phyloP scores from a whole-genome alignment of 2,888 invertebrate species.

The Aelia acuminata region DNA sequence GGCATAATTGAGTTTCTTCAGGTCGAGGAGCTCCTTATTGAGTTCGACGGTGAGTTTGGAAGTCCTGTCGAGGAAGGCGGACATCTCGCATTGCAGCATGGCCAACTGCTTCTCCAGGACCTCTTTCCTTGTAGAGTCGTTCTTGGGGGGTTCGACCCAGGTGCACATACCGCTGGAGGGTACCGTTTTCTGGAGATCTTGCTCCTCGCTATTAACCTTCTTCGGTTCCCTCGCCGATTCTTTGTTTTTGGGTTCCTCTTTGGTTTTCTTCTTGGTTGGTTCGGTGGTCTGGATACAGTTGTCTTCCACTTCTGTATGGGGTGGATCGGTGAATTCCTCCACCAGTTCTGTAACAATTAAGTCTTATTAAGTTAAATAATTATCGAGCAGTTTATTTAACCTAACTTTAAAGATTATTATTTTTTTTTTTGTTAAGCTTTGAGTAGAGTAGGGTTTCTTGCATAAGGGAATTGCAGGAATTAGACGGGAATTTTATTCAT shows the following conservation, averaged over 20 bases:
- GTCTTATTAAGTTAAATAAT: neutral
- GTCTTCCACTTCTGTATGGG: neutral
- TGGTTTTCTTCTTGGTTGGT: neutral
- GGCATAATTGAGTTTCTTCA: constrained; percentile 64
- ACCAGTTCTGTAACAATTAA: constrained; percentile 42
- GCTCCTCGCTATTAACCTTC: constrained; percentile 18
- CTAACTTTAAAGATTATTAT: too few species aligned
- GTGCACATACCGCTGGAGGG: neutral
- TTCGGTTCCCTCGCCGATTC: neutral
- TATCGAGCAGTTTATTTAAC: neutral
- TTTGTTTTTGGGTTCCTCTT: neutral
- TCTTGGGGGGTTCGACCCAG: neutral
- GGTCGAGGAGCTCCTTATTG: constrained; percentile 61
- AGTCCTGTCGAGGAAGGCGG: constrained; percentile 58
- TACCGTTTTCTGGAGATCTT: neutral
- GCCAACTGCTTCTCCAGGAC: constrained; percentile 60
- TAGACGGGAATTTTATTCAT: too few species aligned
- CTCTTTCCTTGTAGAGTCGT: constrained; percentile 58
- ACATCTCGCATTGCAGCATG: constrained; percentile 63
- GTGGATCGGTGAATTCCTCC: constrained; percentile 58
- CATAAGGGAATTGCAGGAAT: too few species aligned
- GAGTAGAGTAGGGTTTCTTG: too few species aligned
- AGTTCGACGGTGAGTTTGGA: constrained; percentile 60
- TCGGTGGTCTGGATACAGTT: constrained; percentile 31
- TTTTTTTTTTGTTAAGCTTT: too few species aligned